Evolutionary conservation across 2,888 invertebrate genomes (phyloP), one percentile per base, ranked within the genome.

Genomic region (Dorcus parallelipipedus): DNA sequence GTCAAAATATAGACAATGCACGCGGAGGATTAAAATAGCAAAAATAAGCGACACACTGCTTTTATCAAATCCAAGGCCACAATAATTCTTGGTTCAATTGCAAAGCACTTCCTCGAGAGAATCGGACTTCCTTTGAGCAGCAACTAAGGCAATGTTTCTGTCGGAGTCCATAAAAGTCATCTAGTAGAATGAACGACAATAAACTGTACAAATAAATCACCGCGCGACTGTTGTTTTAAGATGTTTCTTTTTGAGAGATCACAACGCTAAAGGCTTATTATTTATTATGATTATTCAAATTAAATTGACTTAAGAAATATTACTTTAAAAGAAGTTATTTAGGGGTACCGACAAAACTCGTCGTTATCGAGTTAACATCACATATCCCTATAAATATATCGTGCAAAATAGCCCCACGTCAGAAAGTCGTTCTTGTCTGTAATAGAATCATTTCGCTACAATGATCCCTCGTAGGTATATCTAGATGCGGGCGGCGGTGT

Each of bases 401-500:
- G 51, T 39, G 38, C 39, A 38, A 26, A 20, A 52, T 42, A 45
- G 14, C 52, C 52, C 42, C n/a, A 45, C 42, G 52, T n/a, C 52
- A 26, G 38, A 52, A 52, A 47, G 20, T 52, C 45, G 38, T 51
- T 55, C 55, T 50, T 55, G 42, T 55, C 55, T 51, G 54, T 59
- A 64, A 64, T 64, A 61, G 63, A 61, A 60, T 61, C 63, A 64
- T 64, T 64, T 59, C 60, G 61, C 59, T 56, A 59, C 62, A 66
- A 66, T 66, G 64, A 68, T 67, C 66, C 66, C 63, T 52, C 59
- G 45, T 60, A 67, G 66, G 65, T 65, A 73, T 71, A 73, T 76
- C 75, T 72, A 72, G 76, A 77, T 77, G 76, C 77, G 50, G 74
- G 73, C 71, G 72, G 71, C 75, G 74, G 73, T 70, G 74, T 69